Evolutionary conservation across 2,797 vertebrate genomes (phyloP), one percentile per base, ranked within the genome.

Genomic region (Synanceia verrucosa): DNA sequence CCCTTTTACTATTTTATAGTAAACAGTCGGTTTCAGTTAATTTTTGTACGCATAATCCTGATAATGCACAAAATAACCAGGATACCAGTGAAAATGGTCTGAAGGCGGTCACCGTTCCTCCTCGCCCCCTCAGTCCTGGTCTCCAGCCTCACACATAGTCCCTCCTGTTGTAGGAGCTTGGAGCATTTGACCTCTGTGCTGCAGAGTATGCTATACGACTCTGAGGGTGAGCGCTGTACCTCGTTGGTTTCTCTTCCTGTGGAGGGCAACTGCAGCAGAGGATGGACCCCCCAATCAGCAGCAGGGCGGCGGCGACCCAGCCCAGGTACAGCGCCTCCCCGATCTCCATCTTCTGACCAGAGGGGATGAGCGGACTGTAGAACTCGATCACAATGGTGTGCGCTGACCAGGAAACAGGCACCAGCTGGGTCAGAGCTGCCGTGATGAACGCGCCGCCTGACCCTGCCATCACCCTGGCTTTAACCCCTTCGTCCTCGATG

Each of bases 251-350:
- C 21, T 95, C 94, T 34, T 94, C 93, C 64, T 84, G 86, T 9
- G 97, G 97, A 19, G 97, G 97, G 69, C 97, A 98, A 36, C 96
- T 96, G 74, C 96, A 97, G 88, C 97, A 98, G 31, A 98, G 95
- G 87, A 98, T 93, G 21, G 87, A 88, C 1, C 97, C 97, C 34
- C 97, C 97, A 0, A 96, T 75, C 47, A 96, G 55, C 48, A 96
- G 91, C 73, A 98, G 85, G 0, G 92, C 93, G 0, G 96, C 79
- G 0, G 96, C 95, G 0, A 95, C 96, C 97, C 97, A 99, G 64
- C 97, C 97, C 36, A 98, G 73, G 41, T 98, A 98, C 88, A 99
- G 88, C 0, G 93, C 93, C 0, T 95, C 89, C 5, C 97, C 97
- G 37, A 98, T 94, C 91, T 99, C 97, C 78, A 97, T 95, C 88